Percentiles rank a stretch among this genome's conserved stretches.
These are phyloP conservation scores for Neosalanx taihuensis DNA, from an alignment of 2,797 vertebrate species.

Conservation along the genomic window DNA sequence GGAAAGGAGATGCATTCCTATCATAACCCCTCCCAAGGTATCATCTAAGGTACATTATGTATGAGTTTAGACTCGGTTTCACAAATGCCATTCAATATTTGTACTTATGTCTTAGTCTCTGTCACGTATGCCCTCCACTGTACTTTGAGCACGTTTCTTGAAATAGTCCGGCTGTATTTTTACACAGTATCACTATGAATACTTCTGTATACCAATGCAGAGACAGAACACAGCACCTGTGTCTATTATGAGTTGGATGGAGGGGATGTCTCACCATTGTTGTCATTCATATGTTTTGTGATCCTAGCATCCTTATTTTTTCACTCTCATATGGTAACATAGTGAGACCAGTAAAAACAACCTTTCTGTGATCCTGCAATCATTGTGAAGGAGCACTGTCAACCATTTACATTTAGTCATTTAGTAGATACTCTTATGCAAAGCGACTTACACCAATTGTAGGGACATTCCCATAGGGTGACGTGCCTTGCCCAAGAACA, in stretches of 20 bases:
- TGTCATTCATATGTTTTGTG: not conserved
- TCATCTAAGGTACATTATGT: not conserved
- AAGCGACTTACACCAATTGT: no score
- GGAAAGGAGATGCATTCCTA: not conserved
- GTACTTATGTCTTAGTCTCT: not conserved
- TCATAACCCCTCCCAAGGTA: not conserved
- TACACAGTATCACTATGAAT: constrained; percentile 5
- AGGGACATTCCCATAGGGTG: no score
- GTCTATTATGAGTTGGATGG: not conserved
- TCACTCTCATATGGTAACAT: no score
- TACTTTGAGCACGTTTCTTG: constrained; percentile 8
- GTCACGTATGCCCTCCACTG: not conserved
- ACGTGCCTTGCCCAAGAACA: no score
- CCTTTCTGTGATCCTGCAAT: no score
- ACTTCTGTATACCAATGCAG: not conserved
- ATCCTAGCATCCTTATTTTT: not conserved
- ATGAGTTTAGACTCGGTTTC: not conserved
- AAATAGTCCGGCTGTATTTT: constrained; percentile 42
- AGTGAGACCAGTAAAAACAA: no score
- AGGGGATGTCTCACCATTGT: not conserved
- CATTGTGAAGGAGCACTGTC: no score
- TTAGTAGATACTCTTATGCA: no score
- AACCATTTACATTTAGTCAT: no score
- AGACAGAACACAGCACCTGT: not conserved
- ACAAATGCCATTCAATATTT: no score